Evolutionary conservation across 2,888 invertebrate genomes (phyloP).

Genomic region (Bombylius discolor): DNA sequence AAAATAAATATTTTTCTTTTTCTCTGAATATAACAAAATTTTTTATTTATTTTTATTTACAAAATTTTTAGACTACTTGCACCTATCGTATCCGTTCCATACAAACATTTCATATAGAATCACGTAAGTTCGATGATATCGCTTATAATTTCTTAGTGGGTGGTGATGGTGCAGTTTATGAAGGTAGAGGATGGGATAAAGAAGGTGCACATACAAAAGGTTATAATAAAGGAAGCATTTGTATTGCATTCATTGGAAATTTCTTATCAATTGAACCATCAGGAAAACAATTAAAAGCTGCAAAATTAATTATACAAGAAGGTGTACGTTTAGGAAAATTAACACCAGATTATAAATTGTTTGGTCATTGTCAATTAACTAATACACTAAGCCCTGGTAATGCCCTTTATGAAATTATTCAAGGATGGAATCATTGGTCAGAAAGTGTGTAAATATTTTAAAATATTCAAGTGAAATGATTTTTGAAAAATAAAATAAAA

Average conservation of each 20-base stretch:
- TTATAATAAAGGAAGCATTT: slow-evolving; percentile 53
- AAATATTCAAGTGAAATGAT: too few species aligned
- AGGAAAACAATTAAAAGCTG: slow-evolving; percentile 41
- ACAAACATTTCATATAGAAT: slow-evolving; percentile 58
- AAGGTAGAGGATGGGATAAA: slow-evolving; percentile 60
- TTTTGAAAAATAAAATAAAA: too few species aligned
- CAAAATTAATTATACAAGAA: slow-evolving; percentile 45
- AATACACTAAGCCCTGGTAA: slow-evolving; percentile 57
- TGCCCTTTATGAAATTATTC: slow-evolving; percentile 45
- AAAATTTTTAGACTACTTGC: slow-evolving; percentile 46
- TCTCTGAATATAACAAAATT: too few species aligned
- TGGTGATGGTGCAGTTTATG: slow-evolving; percentile 62
- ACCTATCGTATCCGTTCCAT: slow-evolving; percentile 46
- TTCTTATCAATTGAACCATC: slow-evolving; percentile 30
- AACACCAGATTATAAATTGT: slow-evolving; percentile 47
- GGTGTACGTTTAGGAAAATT: slow-evolving; percentile 50
- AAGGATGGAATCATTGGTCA: slow-evolving; percentile 51
- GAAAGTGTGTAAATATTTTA: too few species aligned
- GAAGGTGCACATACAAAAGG: slow-evolving; percentile 57
- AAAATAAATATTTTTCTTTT: too few species aligned
- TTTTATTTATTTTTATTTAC: too few species aligned
- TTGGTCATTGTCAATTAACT: slow-evolving; percentile 54
- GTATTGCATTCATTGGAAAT: slow-evolving; percentile 32
- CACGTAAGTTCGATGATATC: slow-evolving; percentile 51
- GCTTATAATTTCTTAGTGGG: slow-evolving; percentile 68